phyloP scores from a whole-genome alignment of 2,113 vertebrate genomes.

The Laticauda colubrina region DNA sequence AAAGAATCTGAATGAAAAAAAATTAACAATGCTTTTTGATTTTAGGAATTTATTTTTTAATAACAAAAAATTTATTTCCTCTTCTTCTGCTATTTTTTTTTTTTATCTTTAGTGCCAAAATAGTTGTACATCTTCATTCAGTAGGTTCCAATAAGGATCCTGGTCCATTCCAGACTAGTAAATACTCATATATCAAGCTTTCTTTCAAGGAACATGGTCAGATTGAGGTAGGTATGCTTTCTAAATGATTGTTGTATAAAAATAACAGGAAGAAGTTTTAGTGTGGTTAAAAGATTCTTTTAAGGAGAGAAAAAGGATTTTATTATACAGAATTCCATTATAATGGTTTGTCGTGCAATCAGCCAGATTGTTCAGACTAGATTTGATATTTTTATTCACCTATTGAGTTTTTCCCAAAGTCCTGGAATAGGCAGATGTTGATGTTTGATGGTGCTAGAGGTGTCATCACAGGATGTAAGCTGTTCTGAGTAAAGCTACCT shows the following conservation, averaged over 20 bases:
- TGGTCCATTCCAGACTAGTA: slow-evolving; percentile 92
- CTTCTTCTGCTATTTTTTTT: neutral
- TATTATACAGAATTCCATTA: neutral
- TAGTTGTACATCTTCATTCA: slow-evolving; percentile 90
- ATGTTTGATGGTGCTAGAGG: neutral
- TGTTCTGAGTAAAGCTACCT: neutral
- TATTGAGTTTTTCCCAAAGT: neutral
- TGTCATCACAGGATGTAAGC: neutral
- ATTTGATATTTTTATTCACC: neutral
- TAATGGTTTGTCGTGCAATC: neutral
- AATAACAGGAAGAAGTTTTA: neutral
- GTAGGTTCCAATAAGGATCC: slow-evolving; percentile 83
- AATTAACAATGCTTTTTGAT: neutral
- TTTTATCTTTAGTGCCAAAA: slow-evolving; percentile 84
- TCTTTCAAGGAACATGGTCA: slow-evolving; percentile 98
- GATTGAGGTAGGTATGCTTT: slow-evolving; percentile 82
- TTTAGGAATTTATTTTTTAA: slow-evolving; percentile 13
- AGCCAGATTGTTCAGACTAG: neutral
- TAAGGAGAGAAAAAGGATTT: slow-evolving; percentile 4
- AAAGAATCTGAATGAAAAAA: slow-evolving; percentile 21
- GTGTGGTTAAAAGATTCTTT: neutral
- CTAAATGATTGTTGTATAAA: neutral
- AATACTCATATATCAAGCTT: slow-evolving; percentile 88
- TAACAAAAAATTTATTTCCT: neutral
- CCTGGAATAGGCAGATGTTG: neutral